phyloP scores from a whole-genome alignment of 2,797 vertebrate genomes.

The Gila robusta region DNA sequence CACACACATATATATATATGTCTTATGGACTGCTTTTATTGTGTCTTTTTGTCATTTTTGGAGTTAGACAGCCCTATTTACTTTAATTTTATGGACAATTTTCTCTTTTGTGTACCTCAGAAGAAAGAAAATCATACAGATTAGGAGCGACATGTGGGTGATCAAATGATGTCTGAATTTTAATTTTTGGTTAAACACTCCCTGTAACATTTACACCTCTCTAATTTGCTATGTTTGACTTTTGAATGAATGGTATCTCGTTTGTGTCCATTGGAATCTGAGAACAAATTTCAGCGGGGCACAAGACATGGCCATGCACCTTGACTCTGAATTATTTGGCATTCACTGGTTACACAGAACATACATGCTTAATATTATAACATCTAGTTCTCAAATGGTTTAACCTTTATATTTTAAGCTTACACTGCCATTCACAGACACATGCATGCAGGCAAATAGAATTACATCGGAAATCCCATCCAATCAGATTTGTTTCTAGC shows the following conservation, averaged over 20 bases:
- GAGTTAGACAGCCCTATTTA: background rate
- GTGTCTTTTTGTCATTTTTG: no score
- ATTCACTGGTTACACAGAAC: slow-evolving; percentile 35
- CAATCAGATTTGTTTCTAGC: background rate
- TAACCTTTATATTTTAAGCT: slow-evolving; percentile 49
- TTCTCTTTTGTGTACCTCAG: background rate
- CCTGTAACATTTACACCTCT: slow-evolving; percentile 83
- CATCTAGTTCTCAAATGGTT: slow-evolving; percentile 47
- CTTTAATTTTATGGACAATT: background rate
- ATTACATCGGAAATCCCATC: background rate
- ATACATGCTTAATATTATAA: slow-evolving; percentile 36
- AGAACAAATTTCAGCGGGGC: slow-evolving; percentile 48
- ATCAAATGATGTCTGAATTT: background rate
- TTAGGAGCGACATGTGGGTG: background rate
- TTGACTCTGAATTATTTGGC: slow-evolving; percentile 51
- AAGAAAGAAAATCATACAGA: background rate
- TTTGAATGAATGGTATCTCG: slow-evolving; percentile 72
- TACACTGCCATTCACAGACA: slow-evolving; percentile 42
- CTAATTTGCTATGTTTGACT: slow-evolving; percentile 83
- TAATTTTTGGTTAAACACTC: background rate
- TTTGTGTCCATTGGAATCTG: slow-evolving; percentile 50
- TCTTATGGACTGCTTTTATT: no score
- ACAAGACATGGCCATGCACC: slow-evolving; percentile 34
- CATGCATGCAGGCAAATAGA: background rate
- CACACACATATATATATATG: no score